These are phyloP conservation scores for Murina feae DNA, from an alignment of 2,113 vertebrate genomes.

Conservation along the genomic window DNA sequence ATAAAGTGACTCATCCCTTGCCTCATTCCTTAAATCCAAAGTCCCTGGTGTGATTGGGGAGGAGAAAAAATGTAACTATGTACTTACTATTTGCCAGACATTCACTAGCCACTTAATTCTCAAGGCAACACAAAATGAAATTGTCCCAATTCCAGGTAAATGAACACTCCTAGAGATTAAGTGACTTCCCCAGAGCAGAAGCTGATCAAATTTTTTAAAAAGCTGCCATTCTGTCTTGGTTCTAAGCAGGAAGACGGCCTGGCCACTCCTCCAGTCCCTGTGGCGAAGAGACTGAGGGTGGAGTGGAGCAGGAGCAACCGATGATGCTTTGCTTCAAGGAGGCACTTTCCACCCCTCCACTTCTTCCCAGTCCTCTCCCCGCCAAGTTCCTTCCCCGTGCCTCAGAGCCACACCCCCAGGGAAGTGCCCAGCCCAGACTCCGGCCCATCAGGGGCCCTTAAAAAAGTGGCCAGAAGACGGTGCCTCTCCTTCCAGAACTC, in stretches of 20 bases:
- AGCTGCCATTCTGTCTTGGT: not conserved
- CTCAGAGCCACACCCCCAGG: not conserved
- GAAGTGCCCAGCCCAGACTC: not conserved
- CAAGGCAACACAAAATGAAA: not conserved
- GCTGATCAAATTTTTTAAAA: not conserved
- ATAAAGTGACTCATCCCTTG: slow-evolving; percentile 6
- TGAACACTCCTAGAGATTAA: not conserved
- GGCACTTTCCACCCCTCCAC: not conserved
- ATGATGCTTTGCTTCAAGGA: not conserved
- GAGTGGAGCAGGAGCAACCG: not conserved
- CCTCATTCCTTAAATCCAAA: slow-evolving; percentile 48
- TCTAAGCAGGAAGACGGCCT: not conserved
- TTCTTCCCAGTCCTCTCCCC: not conserved
- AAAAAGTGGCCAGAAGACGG: not conserved
- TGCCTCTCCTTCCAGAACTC: not conserved
- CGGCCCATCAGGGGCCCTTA: not conserved
- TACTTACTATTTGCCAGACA: not conserved
- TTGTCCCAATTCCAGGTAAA: not conserved
- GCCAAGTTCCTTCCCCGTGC: too few relatives aligned
- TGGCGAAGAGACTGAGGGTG: not conserved
- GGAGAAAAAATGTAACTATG: not conserved
- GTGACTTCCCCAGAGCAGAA: not conserved
- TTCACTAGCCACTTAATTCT: not conserved
- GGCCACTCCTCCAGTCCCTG: not conserved
- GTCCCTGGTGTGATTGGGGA: not conserved